Base-by-base conservation (phyloP, 2,888 invertebrate species). In the Leptogaster cylindrica region DNA sequence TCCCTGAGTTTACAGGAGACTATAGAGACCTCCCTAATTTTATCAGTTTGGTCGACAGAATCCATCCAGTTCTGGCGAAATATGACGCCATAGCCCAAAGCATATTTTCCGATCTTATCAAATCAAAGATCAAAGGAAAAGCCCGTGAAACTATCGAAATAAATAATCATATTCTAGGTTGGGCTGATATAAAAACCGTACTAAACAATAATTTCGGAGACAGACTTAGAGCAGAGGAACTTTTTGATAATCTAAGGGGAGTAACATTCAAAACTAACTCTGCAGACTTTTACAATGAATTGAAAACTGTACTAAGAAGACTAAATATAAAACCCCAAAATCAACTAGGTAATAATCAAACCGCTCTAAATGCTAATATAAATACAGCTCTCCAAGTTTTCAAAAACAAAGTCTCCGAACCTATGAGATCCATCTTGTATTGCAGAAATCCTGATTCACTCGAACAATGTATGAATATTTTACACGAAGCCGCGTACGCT, bases 151-250 rank as follows among this genome's bases (percentile, higher is more conserved):
- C 10, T 8, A 31, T 31, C 10, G 31, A 31, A 31, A 31, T 31
- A 7, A 6, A 31, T 31, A 20, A 46, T 36, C 12, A 67, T 48
- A n/a, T 51, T 4, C 48, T 33, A 2, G 28, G 27, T 2, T 65
- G 64, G 65, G n/a, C 8, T 36, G 65, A 65, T 3, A 68, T 68
- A 18, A 68, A 55, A 16, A 16, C 14, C 12, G 44, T 67, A 16
- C 28, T 67, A 3, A 28, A 52, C 8, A 67, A 67, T 23, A 69
- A 69, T 31, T 69, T 69, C 16, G 67, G 69, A 46, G 69, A 69
- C 33, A 44, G 67, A 12, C n/a, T 28, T 12, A 64, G 48, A 1
- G 14, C 46, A 12, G 55, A 67, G 39, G 68, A 68, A 51, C 23
- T 68, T 2, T 66, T 68, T n/a, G 51, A 68, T 23, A 50, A 65